These are phyloP conservation scores for Xiphorhynchus elegans DNA, from an alignment of 2,113 vertebrate species.

Conservation along the genomic window DNA sequence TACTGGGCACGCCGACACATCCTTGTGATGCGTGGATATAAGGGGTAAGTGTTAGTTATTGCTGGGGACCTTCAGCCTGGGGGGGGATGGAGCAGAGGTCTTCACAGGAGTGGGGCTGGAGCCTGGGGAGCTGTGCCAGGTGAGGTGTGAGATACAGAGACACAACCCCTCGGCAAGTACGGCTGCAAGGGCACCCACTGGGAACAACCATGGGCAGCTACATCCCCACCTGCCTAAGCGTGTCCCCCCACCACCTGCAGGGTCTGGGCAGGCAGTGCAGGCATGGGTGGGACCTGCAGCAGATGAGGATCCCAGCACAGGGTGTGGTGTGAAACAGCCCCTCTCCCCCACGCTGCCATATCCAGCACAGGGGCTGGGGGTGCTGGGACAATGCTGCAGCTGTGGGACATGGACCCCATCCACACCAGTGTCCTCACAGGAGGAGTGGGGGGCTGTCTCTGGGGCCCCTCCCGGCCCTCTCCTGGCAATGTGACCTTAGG, in stretches of 20 bases:
- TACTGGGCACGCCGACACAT: slow-evolving; percentile 12
- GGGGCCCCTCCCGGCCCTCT: neutral
- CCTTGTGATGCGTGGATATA: neutral
- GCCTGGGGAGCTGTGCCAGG: fast-evolving
- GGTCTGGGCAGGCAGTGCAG: neutral
- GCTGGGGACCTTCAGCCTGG: neutral
- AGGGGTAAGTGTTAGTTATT: neutral
- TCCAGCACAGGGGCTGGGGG: neutral
- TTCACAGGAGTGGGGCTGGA: neutral
- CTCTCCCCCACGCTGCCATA: fast-evolving
- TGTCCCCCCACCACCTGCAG: neutral
- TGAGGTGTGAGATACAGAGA: fast-evolving
- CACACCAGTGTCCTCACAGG: fast-evolving
- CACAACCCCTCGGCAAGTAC: fast-evolving
- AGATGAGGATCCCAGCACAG: neutral
- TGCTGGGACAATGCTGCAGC: neutral
- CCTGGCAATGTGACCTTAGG: neutral
- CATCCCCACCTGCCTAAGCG: fast-evolving
- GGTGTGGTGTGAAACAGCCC: neutral
- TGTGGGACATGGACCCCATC: neutral
- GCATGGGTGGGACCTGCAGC: fast-evolving
- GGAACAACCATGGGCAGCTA: neutral
- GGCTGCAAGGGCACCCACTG: neutral
- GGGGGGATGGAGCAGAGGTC: neutral
- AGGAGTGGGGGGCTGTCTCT: neutral